Evolutionary conservation across 2,888 invertebrate genomes (phyloP).

Genomic region (Meiosimyza decipiens): DNA sequence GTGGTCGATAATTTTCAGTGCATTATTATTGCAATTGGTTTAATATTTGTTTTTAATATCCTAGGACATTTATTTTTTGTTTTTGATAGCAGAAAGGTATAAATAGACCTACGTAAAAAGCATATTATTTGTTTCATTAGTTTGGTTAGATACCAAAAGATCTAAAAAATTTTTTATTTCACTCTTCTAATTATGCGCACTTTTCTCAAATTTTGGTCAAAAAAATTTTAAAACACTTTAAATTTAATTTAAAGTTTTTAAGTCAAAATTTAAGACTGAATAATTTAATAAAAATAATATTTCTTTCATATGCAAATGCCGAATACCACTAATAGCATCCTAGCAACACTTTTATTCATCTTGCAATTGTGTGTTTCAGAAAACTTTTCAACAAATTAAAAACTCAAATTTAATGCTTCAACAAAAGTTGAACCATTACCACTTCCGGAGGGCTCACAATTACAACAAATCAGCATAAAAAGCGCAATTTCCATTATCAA

Average conservation of each 20-base stretch:
- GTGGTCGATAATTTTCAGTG: neutral
- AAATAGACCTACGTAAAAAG: too few relatives aligned
- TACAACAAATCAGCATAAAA: slow-evolving; percentile 29
- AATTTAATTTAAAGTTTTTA: neutral
- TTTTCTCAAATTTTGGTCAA: too few relatives aligned
- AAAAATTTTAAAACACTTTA: too few relatives aligned
- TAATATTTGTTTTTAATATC: too few relatives aligned
- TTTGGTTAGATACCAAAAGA: too few relatives aligned
- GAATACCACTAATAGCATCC: slow-evolving; percentile 3
- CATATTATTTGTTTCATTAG: too few relatives aligned
- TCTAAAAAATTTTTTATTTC: too few relatives aligned
- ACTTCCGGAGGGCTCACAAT: slow-evolving; percentile 9
- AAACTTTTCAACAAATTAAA: slow-evolving; percentile 36
- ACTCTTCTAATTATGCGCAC: too few relatives aligned
- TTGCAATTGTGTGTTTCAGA: neutral
- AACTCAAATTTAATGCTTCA: slow-evolving; percentile 40
- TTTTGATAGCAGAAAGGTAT: too few relatives aligned
- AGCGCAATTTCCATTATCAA: slow-evolving; percentile 46
- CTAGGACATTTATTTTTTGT: too few relatives aligned
- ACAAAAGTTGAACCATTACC: slow-evolving; percentile 27
- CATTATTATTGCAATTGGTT: too few relatives aligned
- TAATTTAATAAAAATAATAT: slow-evolving; percentile 9
- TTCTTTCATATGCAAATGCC: neutral
- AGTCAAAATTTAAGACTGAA: neutral
- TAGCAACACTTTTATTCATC: neutral